Evolutionary conservation across 92 coral and sea anemone genomes (phyloP).

Genomic region (Zoanthus gigantus): DNA sequence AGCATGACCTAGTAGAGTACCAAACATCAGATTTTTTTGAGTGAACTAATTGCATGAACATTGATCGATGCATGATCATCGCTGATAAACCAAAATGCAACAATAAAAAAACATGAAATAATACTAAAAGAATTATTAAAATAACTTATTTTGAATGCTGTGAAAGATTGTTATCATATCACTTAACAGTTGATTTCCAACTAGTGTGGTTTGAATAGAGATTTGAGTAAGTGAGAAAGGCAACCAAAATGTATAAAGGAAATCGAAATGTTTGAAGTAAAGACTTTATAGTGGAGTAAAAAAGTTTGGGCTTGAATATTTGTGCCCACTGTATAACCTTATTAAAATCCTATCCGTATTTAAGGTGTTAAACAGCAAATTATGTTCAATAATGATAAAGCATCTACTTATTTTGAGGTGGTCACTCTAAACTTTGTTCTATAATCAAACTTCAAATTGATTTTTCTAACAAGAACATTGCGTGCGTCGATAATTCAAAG

Average conservation of each 20-base stretch:
- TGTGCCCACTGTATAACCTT: background rate
- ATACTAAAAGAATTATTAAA: background rate
- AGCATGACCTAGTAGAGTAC: too few relatives aligned
- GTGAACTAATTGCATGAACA: background rate
- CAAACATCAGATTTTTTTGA: background rate
- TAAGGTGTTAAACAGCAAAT: background rate
- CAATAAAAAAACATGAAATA: constrained; percentile 10
- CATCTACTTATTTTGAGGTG: background rate
- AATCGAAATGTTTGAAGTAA: background rate
- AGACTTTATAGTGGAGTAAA: too few relatives aligned
- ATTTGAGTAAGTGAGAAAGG: background rate
- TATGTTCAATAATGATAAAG: background rate
- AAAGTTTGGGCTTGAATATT: background rate
- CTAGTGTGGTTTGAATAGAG: background rate
- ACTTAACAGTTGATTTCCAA: background rate
- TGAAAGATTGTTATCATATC: background rate
- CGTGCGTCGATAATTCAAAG: background rate
- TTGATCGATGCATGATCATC: background rate
- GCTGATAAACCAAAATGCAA: background rate
- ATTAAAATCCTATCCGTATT: background rate
- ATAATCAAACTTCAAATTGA: background rate
- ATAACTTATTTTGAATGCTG: background rate
- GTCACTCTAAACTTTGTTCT: background rate
- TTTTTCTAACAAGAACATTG: background rate
- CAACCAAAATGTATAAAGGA: background rate